Percentiles rank a stretch among this genome's conserved stretches.
phyloP scores from a whole-genome alignment of 2,888 invertebrate species.

The Myopa tessellatipennis region DNA sequence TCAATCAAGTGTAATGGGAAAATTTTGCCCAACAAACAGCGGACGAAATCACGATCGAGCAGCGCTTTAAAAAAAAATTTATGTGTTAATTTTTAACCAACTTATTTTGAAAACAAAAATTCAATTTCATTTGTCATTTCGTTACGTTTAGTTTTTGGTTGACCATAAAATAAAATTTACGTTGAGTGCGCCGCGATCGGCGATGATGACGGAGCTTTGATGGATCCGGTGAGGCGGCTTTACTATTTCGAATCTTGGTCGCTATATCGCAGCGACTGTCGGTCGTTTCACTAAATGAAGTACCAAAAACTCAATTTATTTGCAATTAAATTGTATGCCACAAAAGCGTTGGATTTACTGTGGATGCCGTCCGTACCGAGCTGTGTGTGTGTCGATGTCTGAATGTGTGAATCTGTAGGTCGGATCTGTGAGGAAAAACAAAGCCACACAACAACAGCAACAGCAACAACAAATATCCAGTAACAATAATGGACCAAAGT shows the following conservation, averaged over 20 bases:
- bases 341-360: conserved; percentile 28
- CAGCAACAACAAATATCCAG: not conserved
- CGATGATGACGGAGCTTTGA: conserved; percentile 50
- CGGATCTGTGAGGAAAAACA: not conserved
- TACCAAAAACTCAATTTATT: conserved; percentile 67
- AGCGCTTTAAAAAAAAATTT: not conserved
- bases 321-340: conserved; percentile 64
- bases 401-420: not conserved
- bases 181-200: conserved; percentile 5
- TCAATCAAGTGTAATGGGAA: conserved; percentile 17
- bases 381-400: not conserved
- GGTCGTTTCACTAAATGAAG: conserved; percentile 64
- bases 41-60: too few relatives aligned
- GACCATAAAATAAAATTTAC: conserved; percentile 43
- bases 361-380: not conserved
- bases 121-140: conserved; percentile 61
- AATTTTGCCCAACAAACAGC: not conserved
- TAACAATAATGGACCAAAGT: not conserved
- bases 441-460: not conserved
- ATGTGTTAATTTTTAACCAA: conserved; percentile 21
- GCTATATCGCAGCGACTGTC: conserved; percentile 42
- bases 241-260: conserved; percentile 3
- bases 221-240: conserved; percentile 51
- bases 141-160: conserved; percentile 54
- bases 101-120: conserved; percentile 46